Percentiles rank a stretch among this genome's conserved stretches.
phyloP scores from a whole-genome alignment of 2,113 vertebrate genomes.

The Felis chaus region DNA sequence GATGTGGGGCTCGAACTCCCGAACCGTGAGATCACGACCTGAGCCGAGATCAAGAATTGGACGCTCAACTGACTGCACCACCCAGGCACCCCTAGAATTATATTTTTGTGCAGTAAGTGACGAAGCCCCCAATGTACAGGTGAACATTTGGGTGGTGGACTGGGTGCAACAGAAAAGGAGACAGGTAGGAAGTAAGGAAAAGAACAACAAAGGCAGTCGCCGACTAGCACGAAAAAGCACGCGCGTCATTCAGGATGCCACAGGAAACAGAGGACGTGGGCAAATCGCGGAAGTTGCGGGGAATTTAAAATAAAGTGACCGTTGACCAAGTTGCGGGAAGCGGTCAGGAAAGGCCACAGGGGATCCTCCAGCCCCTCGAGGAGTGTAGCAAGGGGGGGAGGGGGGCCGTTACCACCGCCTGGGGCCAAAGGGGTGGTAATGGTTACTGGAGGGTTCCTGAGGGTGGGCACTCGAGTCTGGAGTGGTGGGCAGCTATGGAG shows the following conservation, averaged over 20 bases:
- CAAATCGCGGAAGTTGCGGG: not conserved
- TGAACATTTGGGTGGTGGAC: not conserved
- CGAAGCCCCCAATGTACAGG: not conserved
- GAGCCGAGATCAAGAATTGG: too few species aligned
- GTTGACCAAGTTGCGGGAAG: not conserved
- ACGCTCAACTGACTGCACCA: too few species aligned
- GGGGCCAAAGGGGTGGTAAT: not conserved
- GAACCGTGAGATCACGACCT: too few species aligned
- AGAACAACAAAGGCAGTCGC: not conserved
- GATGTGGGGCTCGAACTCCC: too few species aligned
- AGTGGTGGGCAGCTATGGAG: not conserved
- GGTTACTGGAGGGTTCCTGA: too few species aligned
- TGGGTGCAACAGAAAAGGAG: not conserved
- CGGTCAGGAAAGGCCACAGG: not conserved
- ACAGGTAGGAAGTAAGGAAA: constrained; percentile 6
- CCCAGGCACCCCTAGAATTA: not conserved
- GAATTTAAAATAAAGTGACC: not conserved
- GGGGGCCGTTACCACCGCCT: not conserved
- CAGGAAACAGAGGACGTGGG: not conserved
- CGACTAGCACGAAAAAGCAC: not conserved
- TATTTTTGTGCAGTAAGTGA: not conserved
- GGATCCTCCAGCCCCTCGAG: not conserved
- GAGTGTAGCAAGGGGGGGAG: not conserved
- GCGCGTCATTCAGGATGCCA: not conserved
- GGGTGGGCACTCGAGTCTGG: not conserved